Evolutionary conservation across 2,888 invertebrate genomes (phyloP), one percentile per base, ranked within the genome.

Genomic region (Priocnemis perturbator): DNA sequence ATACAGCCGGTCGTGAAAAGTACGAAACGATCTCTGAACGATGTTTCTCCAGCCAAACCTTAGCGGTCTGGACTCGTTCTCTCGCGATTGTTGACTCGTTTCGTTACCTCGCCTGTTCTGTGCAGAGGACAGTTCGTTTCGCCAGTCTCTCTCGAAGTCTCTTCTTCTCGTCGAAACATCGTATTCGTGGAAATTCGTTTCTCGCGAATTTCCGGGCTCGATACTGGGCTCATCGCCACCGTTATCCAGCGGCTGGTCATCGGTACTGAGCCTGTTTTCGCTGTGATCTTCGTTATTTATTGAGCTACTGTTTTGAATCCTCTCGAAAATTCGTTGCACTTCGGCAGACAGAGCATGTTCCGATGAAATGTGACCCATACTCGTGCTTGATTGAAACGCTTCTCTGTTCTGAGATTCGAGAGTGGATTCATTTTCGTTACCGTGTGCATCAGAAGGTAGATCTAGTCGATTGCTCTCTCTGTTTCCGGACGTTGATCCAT

Each of bases 281-380:
- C 66, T 62, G 5, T 70, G 73, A 7, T 73, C 70, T 7, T 79
- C 76, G 15, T 55, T 64, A 53, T 64, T 66, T 9, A 65, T 56
- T 0, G 66, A 64, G 7, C 61, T 67, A 37, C 75, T 80, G 44
- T 71, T 80, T 15, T 76, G 81, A 21, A 82, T 77, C 50, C 82
- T 73, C 44, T 81, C 81, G 3, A 85, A 76, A 26, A 85, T 83
- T 57, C 79, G 82, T 44, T 79, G 82, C 14, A 85, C 73, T 52
- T 84, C 83, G 0, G 78, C 77, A 0, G 81, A 78, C 9, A 82
- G 23, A 14, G 78, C 77, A 23, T 66, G 68, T 14, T 76, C 78
- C 0, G 75, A 74, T 0, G 57, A 45, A 26, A 19, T 60, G 14
- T 52, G 44, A n/a, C 47, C 56, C 0, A 20, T 19, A 2, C 26